Base-by-base conservation (phyloP, 2,888 invertebrate species). In the Alviniconcha strummeri region DNA sequence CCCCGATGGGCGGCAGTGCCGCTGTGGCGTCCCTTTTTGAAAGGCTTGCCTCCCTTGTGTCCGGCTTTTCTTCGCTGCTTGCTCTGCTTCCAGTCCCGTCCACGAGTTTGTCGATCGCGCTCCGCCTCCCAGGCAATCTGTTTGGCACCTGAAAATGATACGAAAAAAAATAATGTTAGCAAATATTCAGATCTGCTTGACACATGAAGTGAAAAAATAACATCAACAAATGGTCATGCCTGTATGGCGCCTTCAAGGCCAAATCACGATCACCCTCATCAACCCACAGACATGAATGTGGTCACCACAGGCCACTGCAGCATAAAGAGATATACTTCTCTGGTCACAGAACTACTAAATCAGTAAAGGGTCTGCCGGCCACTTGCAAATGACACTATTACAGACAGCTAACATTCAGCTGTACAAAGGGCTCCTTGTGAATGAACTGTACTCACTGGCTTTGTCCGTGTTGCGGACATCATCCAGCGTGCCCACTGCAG, bases 401-500 rank as follows among this genome's bases (percentile, higher is more conserved):
- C 36, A 36, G 36, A 36, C 36, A 36, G 1, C 1, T 36, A 36
- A 36, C 36, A 36, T 36, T 36, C 36, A 36, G 36, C 36, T 36
- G 36, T 36, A 36, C 36, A 0, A 36, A 36, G 36, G 36, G 36
- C 36, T 36, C 36, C 36, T 36, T 36, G 36, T 36, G 36, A 36
- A 36, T 36, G 36, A 36, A 36, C 36, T 36, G 36, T 36, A 91
- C 90, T 89, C 86, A 93, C 93, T 88, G 80, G 93, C 91, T 86
- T 93, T 93, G 85, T 93, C 93, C 79, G 89, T 91, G 83, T 92
- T 93, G 4, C 91, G 86, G 56, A 94, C 83, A 60, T 93, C 93
- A 72, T 92, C 87, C 80, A 95, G 95, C 90, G 96, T 96, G 5
- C 95, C 95, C 78, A 95, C 95, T 5, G 77, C 80, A 0, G 89